These are phyloP conservation scores for Clarias macrocephalus DNA, from an alignment of 2,113 vertebrate genomes.

Conservation along the genomic window DNA sequence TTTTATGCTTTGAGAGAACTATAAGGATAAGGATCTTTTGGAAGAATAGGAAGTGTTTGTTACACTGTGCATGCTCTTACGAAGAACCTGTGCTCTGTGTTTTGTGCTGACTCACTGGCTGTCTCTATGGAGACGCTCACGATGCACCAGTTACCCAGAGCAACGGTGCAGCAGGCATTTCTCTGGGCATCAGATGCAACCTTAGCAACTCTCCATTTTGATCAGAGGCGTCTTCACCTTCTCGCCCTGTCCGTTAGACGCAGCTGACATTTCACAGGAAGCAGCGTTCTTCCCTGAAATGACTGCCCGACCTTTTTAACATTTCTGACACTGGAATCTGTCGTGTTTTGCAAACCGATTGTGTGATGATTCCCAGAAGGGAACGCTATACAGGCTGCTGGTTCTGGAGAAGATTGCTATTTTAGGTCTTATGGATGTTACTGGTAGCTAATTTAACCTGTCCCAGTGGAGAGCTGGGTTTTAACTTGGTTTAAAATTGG, in stretches of 20 bases:
- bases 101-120: slow-evolving; percentile 71
- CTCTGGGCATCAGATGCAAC: slow-evolving; percentile 24
- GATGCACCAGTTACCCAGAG: slow-evolving; percentile 64
- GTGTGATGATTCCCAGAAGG: not conserved
- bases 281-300: not conserved
- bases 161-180: slow-evolving; percentile 52
- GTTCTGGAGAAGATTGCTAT: not conserved
- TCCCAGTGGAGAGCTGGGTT: not conserved
- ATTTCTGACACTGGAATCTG: not conserved
- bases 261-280: slow-evolving; percentile 30
- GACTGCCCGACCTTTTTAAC: slow-evolving; percentile 46
- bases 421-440: not conserved
- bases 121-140: slow-evolving; percentile 58
- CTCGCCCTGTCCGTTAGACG: not conserved
- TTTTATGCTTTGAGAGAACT: not conserved
- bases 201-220: slow-evolving; percentile 10
- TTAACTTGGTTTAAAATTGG: not conserved
- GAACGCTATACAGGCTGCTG: too few relatives aligned
- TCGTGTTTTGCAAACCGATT: not conserved
- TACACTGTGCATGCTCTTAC: not conserved
- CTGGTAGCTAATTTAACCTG: not conserved
- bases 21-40: not conserved
- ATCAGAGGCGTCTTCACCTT: slow-evolving; percentile 13
- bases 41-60: slow-evolving; percentile 18
- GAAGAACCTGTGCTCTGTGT: slow-evolving; percentile 24